Conservation (phyloP, 2,113 vertebrate species). For the Brachyhypopomus gauderio region DNA sequence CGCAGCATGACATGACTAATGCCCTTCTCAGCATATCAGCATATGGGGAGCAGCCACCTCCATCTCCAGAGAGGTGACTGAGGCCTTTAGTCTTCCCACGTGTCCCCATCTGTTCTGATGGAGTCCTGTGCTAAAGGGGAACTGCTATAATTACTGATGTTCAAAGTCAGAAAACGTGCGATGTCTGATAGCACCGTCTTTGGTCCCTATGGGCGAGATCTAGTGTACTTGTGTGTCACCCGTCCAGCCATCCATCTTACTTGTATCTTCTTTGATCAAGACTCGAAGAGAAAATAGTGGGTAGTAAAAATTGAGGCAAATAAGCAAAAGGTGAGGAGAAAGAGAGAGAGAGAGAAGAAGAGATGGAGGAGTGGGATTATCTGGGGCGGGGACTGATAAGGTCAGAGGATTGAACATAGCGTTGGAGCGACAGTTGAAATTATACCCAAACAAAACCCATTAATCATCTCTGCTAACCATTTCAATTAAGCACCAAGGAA, state of each 20-base stretch:
- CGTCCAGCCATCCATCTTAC: neutral
- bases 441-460: constrained; percentile 42
- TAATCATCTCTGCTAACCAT: constrained; percentile 44
- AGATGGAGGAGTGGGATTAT: neutral
- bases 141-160: neutral
- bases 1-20: neutral
- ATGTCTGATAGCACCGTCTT: neutral
- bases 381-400: neutral
- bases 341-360: neutral
- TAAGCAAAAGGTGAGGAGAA: neutral
- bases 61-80: neutral
- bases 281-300: neutral
- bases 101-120: neutral
- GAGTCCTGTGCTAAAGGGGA: neutral
- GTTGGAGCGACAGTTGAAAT: constrained; percentile 21
- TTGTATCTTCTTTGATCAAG: neutral
- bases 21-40: constrained; percentile 9
- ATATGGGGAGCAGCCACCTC: neutral
- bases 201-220: neutral
- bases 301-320: neutral
- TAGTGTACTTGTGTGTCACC: neutral
- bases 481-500: constrained; percentile 36
- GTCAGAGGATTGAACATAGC: constrained; percentile 32
- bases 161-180: neutral
- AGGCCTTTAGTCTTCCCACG: neutral